These are phyloP conservation scores for Dioctria linearis DNA, from an alignment of 2,888 invertebrate genomes.

Conservation along the genomic window DNA sequence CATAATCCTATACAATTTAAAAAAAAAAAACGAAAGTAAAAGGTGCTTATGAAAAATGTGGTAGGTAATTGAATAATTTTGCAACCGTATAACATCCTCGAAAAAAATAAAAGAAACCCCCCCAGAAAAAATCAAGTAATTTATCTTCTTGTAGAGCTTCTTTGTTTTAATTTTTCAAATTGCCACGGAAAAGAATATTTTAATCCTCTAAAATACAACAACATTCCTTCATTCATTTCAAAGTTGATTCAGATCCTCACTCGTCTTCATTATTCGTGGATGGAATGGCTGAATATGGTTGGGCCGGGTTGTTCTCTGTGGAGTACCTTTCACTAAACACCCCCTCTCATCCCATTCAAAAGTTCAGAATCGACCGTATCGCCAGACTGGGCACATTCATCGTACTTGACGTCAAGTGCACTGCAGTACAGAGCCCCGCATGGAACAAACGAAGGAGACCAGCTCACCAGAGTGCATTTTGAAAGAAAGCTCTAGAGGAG, in stretches of 20 bases:
- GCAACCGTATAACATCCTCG: too few species aligned
- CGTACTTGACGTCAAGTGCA: slow-evolving; percentile 37
- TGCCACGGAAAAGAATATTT: slow-evolving; percentile 24
- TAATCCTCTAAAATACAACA: slow-evolving; percentile 24
- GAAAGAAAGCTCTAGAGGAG: slow-evolving; percentile 31
- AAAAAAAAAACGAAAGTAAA: too few species aligned
- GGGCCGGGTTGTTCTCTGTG: not conserved
- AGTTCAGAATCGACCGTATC: slow-evolving; percentile 32
- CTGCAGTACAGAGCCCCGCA: slow-evolving; percentile 40
- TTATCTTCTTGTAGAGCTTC: not conserved
- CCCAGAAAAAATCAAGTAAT: not conserved
- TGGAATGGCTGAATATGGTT: slow-evolving; percentile 18
- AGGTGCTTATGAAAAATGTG: too few species aligned
- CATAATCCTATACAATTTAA: too few species aligned
- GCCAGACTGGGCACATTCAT: slow-evolving; percentile 39
- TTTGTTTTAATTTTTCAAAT: slow-evolving; percentile 15
- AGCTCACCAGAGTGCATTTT: slow-evolving; percentile 24
- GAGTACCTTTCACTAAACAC: too few species aligned
- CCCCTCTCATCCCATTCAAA: not conserved
- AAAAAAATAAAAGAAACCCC: too few species aligned
- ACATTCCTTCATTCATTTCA: not conserved
- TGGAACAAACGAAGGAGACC: slow-evolving; percentile 23
- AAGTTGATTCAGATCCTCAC: slow-evolving; percentile 25
- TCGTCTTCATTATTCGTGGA: slow-evolving; percentile 24
- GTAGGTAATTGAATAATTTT: too few species aligned